phyloP scores from a whole-genome alignment of 2,797 vertebrate species.

The Pygocentrus nattereri region DNA sequence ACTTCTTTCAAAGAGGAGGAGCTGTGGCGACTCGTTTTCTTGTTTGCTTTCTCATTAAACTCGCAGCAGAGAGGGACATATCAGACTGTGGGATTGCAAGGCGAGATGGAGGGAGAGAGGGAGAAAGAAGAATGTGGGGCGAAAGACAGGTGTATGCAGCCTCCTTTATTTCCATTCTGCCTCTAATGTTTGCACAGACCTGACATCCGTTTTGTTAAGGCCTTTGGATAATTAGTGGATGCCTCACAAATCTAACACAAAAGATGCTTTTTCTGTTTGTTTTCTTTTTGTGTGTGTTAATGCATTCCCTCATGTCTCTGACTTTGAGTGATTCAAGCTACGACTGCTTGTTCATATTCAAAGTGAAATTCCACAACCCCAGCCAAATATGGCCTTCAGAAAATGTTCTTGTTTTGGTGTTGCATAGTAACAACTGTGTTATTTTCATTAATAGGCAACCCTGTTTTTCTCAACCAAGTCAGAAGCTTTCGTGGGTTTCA shows the following conservation, averaged over 20 bases:
- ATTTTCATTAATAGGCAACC: background rate
- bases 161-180: background rate
- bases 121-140: conserved; percentile 2
- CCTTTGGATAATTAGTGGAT: conserved; percentile 44
- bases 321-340: conserved; percentile 48
- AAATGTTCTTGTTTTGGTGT: conserved; percentile 25
- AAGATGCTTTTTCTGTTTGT: conserved; percentile 45
- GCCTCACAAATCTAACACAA: conserved; percentile 26
- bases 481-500: conserved; percentile 23
- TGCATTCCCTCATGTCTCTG: conserved; percentile 2
- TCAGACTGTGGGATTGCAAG: conserved; percentile 9
- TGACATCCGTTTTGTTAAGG: conserved; percentile 29
- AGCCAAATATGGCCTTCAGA: conserved; percentile 43
- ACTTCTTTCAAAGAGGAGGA: conserved; percentile 68
- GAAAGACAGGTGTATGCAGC: conserved; percentile 3
- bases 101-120: background rate
- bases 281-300: conserved; percentile 32
- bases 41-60: conserved; percentile 71
- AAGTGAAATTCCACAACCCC: conserved; percentile 32
- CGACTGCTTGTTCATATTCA: conserved; percentile 45
- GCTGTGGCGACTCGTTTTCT: conserved; percentile 78
- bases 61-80: conserved; percentile 19
- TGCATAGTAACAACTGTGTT: conserved; percentile 51
- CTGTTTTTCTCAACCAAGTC: conserved; percentile 19
- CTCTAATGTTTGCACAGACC: conserved; percentile 4